These are phyloP conservation scores for Chloromyia formosa DNA, from an alignment of 2,888 invertebrate species.

Conservation along the genomic window DNA sequence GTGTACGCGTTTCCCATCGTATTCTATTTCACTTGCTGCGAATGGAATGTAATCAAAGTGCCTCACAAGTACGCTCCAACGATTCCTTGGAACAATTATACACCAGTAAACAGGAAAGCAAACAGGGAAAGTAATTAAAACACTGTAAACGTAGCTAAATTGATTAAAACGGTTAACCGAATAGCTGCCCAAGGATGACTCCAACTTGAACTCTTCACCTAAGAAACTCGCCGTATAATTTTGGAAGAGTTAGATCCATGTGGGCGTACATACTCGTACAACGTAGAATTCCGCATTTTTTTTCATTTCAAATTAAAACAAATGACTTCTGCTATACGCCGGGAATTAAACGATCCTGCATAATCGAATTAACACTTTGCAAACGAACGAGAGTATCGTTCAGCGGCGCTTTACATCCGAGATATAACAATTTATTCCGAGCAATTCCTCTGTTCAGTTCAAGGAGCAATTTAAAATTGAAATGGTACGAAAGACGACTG, in stretches of 20 bases:
- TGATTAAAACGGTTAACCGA: constrained; percentile 48
- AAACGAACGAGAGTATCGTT: constrained; percentile 12
- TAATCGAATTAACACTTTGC: constrained; percentile 47
- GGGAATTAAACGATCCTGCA: constrained; percentile 45
- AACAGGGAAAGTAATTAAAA: constrained; percentile 45
- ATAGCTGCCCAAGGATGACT: constrained; percentile 23
- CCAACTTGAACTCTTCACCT: background rate
- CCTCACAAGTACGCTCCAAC: background rate
- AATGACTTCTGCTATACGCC: constrained; percentile 42
- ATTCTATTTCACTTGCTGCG: too few relatives aligned
- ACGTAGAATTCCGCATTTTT: constrained; percentile 3
- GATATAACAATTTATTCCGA: constrained; percentile 41
- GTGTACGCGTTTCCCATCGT: too few relatives aligned
- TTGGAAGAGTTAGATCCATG: background rate
- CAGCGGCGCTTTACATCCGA: background rate
- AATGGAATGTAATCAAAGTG: background rate
- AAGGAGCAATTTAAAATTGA: constrained; percentile 36
- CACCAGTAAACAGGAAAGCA: constrained; percentile 24
- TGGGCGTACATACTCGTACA: background rate
- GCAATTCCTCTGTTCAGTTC: constrained; percentile 35
- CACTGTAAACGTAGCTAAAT: constrained; percentile 46
- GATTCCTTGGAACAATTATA: constrained; percentile 11
- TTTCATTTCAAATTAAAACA: constrained; percentile 47
- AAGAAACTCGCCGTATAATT: background rate
- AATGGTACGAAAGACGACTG: constrained; percentile 1